These are phyloP conservation scores for Triplophysa tibetana DNA, from an alignment of 2,113 vertebrate species.

Conservation along the genomic window DNA sequence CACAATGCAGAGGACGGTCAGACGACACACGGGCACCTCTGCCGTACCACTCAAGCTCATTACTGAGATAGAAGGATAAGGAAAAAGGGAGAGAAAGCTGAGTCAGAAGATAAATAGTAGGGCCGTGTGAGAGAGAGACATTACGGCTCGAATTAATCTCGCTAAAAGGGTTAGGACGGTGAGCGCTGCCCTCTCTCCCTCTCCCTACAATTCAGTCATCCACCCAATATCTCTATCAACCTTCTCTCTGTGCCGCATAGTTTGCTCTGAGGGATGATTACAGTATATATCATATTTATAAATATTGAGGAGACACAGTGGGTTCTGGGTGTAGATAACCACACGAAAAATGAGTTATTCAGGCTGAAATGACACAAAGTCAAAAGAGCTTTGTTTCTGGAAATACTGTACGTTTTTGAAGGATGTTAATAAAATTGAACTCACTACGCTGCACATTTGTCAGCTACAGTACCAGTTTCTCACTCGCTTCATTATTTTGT, in stretches of 20 bases:
- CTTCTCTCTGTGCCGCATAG: not conserved
- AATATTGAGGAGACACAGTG: conserved; percentile 30
- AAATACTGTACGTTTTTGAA: not conserved
- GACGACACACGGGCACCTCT: conserved; percentile 30
- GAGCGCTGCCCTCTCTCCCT: conserved; percentile 60
- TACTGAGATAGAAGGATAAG: conserved; percentile 40
- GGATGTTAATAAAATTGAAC: conserved; percentile 10
- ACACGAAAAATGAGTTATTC: conserved; percentile 27
- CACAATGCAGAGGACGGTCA: conserved; percentile 23
- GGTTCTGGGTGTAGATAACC: conserved; percentile 51
- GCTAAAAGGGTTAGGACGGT: conserved; percentile 75
- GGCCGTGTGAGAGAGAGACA: conserved; percentile 63
- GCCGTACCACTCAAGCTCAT: conserved; percentile 36
- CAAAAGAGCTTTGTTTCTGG: conserved; percentile 24
- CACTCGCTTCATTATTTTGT: not conserved
- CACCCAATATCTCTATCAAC: conserved; percentile 38
- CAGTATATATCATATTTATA: not conserved
- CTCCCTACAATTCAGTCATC: conserved; percentile 49
- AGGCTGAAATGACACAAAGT: conserved; percentile 8
- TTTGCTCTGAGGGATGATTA: not conserved
- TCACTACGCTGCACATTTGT: not conserved
- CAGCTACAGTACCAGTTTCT: not conserved
- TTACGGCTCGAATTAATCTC: conserved; percentile 76
- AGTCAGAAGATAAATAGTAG: conserved; percentile 73
- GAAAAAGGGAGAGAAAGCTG: conserved; percentile 58